Evolutionary conservation across 2,888 invertebrate genomes (phyloP).

Genomic region (Caradrina clavipalpis): DNA sequence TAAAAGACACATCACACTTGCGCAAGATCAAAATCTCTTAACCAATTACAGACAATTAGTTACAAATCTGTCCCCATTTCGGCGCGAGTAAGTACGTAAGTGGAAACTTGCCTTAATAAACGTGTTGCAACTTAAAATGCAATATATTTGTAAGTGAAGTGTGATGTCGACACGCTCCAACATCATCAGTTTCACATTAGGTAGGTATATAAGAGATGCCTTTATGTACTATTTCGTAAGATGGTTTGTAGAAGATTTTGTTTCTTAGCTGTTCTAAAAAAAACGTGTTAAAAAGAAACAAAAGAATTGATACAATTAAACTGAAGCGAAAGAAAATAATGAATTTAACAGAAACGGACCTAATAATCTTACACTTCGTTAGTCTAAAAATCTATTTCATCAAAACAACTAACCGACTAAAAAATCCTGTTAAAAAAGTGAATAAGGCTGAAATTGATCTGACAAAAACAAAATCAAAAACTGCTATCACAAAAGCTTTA

Average conservation of each 20-base stretch:
- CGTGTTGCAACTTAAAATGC: constrained; percentile 69
- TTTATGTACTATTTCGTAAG: constrained; percentile 40
- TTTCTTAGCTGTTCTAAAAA: not conserved
- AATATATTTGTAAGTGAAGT: constrained; percentile 64
- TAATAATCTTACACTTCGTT: too few relatives aligned
- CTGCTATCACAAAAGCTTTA: not conserved
- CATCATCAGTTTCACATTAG: constrained; percentile 71
- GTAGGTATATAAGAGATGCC: constrained; percentile 41
- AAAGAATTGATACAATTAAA: not conserved
- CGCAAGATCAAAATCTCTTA: constrained; percentile 56
- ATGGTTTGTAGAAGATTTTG: not conserved
- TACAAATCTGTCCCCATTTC: constrained; percentile 71
- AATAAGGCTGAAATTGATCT: not conserved
- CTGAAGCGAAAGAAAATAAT: not conserved
- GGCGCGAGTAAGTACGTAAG: constrained; percentile 69
- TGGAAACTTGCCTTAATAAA: constrained; percentile 70
- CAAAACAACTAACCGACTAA: not conserved
- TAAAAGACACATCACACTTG: constrained; percentile 18
- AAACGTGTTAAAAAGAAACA: not conserved
- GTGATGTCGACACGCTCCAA: constrained; percentile 47
- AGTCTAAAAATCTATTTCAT: too few relatives aligned
- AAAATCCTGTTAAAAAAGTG: not conserved
- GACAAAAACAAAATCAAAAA: not conserved
- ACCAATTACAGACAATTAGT: constrained; percentile 74
- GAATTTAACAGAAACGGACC: not conserved